Evolutionary conservation across 2,888 invertebrate species (phyloP), one percentile per base, ranked within the genome.

Genomic region (Dynastes maya): DNA sequence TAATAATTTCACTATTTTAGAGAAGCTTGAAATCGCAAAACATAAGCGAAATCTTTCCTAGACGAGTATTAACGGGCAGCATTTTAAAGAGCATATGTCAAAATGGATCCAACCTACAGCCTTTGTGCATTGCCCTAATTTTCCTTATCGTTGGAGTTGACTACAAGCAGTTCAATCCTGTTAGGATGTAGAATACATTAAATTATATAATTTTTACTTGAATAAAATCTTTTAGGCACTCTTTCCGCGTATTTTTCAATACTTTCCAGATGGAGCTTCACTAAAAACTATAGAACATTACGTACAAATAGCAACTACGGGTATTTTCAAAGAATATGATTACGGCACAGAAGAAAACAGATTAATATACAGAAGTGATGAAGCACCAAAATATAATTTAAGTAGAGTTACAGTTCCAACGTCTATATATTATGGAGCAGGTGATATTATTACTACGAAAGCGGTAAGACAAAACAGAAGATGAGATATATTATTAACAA

Each of bases 141-240:
- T 93, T 94, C 83, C 83, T 93, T 45, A 85, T 92, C 0, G 89
- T 90, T 27, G 95, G 95, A 2, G 90, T 90, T 67, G 91, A 91
- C 86, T 87, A 88, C 8, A 87, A 88, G 2, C 91, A 93, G 84
- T 85, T 93, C 29, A 93, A 94, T 85, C 88, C 89, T 80, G 92
- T 92, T 83, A 85, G 85, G 76, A 61, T 78, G 6, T 22, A 58
- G 11, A 55, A 45, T 58, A 58, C 22, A 3, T 16, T 22, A 22
- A 22, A 58, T 6, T 8, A 22, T 16, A 4, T 37, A 37, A 37
- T 16, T 22, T 27, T 4, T 16, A 22, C 8, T 58, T 5, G 5
- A 22, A 68, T 37, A 58, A 22, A 16, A 58, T 51, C 1, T 87
- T 87, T 77, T 81, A 88, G 88, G 85, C 82, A 32, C 81, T 85